Evolutionary conservation across 2,797 vertebrate species (phyloP).

Genomic region (Steatocranus sp.): DNA sequence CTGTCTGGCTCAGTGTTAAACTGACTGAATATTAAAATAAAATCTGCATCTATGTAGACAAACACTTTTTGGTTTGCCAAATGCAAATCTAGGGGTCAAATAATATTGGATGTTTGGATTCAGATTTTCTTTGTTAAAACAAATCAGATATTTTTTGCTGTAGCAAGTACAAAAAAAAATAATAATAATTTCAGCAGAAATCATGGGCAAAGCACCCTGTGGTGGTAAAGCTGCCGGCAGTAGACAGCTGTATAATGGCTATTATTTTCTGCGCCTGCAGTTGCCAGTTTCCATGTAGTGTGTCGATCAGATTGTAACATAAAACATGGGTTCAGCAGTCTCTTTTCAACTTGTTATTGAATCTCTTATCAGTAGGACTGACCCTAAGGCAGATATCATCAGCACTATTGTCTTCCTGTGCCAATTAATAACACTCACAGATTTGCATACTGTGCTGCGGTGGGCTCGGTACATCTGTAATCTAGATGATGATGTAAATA

Average conservation of each 20-base stretch:
- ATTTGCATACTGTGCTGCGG: not conserved
- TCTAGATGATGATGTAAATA: constrained; percentile 11
- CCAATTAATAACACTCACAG: not conserved
- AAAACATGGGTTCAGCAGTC: not conserved
- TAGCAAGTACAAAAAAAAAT: not conserved
- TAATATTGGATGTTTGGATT: not conserved
- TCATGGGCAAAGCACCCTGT: not conserved
- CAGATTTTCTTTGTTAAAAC: not conserved
- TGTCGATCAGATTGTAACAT: not conserved
- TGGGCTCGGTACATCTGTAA: not conserved
- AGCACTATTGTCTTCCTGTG: not conserved
- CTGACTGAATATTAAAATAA: not conserved
- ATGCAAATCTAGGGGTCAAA: not conserved
- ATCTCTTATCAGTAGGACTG: not conserved
- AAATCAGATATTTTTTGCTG: not conserved
- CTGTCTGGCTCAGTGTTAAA: not conserved
- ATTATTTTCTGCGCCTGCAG: not conserved
- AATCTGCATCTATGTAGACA: not conserved
- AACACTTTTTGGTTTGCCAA: not conserved
- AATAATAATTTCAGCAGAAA: not conserved
- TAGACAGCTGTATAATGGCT: not conserved
- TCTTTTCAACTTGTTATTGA: not conserved
- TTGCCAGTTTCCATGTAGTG: not conserved
- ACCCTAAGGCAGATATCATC: not conserved
- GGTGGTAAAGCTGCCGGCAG: not conserved